These are phyloP conservation scores for Saturnia pavonia DNA, from an alignment of 2,888 invertebrate species.

Conservation along the genomic window DNA sequence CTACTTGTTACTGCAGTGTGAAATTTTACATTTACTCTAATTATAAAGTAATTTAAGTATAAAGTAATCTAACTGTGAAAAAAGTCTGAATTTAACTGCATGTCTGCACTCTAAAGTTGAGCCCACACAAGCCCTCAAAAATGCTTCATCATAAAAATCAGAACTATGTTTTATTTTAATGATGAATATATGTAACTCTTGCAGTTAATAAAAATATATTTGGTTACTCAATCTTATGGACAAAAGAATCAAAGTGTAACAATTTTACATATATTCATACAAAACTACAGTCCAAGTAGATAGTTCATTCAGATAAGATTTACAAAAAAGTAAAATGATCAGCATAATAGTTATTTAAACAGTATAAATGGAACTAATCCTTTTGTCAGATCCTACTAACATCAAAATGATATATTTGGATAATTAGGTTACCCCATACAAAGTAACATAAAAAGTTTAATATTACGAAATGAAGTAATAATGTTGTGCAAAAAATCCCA, in stretches of 20 bases:
- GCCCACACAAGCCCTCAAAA: not conserved
- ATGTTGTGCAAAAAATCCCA: not conserved
- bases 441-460: not conserved
- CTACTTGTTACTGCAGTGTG: no score
- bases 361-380: not conserved
- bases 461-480: not conserved
- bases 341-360: no score
- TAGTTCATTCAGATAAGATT: not conserved
- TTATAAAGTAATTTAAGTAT: no score
- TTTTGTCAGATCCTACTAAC: not conserved
- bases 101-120: no score
- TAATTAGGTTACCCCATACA: constrained; percentile 12
- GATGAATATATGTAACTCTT: no score
- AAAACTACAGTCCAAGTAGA: not conserved
- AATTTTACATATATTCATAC: not conserved
- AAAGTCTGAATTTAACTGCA: no score
- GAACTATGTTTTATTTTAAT: not conserved
- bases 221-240: not conserved
- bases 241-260: not conserved
- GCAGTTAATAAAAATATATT: not conserved
- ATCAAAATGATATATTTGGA: not conserved
- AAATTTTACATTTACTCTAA: no score
- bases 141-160: not conserved
- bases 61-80: no score
- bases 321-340: no score